Evolutionary conservation across 1,140 invertebrate genomes (phyloP).

Genomic region (Plutomurus gul): DNA sequence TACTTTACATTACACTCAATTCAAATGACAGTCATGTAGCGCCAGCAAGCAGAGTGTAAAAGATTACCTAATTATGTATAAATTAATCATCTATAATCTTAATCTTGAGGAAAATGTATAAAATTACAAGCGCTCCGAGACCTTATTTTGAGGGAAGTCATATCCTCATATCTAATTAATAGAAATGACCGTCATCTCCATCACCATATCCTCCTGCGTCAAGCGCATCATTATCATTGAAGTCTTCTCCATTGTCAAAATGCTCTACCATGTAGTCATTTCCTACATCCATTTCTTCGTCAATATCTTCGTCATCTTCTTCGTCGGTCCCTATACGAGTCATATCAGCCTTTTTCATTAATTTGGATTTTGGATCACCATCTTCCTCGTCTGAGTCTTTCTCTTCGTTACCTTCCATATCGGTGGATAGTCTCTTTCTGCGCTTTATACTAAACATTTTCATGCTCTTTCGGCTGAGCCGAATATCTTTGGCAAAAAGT

Average conservation of each 20-base stretch:
- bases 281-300: slow-evolving; percentile 51
- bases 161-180: neutral
- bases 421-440: slow-evolving; percentile 55
- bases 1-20: too few species aligned
- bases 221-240: slow-evolving; percentile 42
- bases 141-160: too few species aligned
- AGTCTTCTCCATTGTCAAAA: slow-evolving; percentile 53
- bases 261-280: slow-evolving; percentile 43
- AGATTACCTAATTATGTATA: too few species aligned
- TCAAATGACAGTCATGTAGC: too few species aligned
- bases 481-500: neutral
- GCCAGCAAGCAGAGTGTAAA: too few species aligned
- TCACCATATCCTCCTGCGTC: neutral
- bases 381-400: slow-evolving; percentile 49
- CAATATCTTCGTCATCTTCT: slow-evolving; percentile 46
- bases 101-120: too few species aligned
- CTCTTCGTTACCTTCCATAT: slow-evolving; percentile 62
- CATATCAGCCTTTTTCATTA: slow-evolving; percentile 8
- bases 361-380: neutral
- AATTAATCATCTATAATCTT: too few species aligned
- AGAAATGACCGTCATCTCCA: neutral
- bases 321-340: neutral
- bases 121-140: too few species aligned
- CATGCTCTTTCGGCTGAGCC: neutral
- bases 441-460: neutral